phyloP scores from a whole-genome alignment of 2,113 vertebrate species.

The Oreochromis aureus region DNA sequence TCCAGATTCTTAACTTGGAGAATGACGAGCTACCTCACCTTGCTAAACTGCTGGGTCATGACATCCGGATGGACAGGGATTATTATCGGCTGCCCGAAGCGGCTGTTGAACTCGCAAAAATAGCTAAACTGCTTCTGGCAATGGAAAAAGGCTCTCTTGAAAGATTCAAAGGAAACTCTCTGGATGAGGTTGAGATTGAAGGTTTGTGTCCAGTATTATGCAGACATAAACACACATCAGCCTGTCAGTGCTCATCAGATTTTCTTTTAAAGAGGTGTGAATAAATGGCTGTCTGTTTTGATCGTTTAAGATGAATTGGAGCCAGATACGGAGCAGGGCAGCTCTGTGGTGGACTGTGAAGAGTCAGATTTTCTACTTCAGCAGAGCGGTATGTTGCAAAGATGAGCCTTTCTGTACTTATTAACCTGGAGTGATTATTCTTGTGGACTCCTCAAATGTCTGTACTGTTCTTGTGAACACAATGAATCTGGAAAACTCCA shows the following conservation, averaged over 20 bases:
- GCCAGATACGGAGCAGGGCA: conserved; percentile 1
- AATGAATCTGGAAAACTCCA: fast-evolving
- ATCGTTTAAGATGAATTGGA: conserved; percentile 23
- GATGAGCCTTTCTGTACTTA: not conserved
- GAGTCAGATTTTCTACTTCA: not conserved
- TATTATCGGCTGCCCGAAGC: conserved; percentile 37
- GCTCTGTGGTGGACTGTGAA: not conserved
- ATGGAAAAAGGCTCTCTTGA: conserved; percentile 51
- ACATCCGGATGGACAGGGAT: conserved; percentile 21
- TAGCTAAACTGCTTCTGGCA: conserved; percentile 43
- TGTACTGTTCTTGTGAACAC: not conserved
- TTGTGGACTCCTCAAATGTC: not conserved
- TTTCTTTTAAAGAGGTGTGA: not conserved
- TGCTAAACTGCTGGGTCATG: conserved; percentile 30
- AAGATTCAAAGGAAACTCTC: conserved; percentile 38
- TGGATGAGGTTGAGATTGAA: conserved; percentile 51
- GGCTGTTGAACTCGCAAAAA: conserved; percentile 49
- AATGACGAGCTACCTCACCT: conserved; percentile 44
- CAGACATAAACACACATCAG: not conserved
- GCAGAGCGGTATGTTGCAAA: not conserved
- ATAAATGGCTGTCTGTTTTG: not conserved
- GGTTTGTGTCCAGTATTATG: conserved; percentile 12
- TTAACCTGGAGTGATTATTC: fast-evolving
- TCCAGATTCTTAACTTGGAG: conserved; percentile 55
- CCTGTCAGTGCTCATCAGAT: not conserved